Percentiles rank a stretch among this genome's conserved stretches.
Conservation (phyloP, 2,113 vertebrate genomes). For the Ailuropoda melanoleuca region DNA sequence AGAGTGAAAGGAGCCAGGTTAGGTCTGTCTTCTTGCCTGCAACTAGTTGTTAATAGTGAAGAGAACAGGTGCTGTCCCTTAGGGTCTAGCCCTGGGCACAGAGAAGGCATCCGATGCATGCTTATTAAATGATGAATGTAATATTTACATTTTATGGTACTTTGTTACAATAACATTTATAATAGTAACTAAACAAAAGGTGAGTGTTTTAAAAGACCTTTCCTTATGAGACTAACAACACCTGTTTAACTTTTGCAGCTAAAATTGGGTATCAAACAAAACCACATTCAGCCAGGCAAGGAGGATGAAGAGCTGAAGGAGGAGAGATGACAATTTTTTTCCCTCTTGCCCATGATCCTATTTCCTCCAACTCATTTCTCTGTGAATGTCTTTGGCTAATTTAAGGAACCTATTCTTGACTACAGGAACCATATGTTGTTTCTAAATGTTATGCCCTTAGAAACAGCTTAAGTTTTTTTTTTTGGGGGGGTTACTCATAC, state of each 20-base stretch:
- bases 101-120: background rate
- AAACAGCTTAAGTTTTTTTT: conserved; percentile 58
- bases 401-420: conserved; percentile 67
- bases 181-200: conserved; percentile 29
- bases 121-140: background rate
- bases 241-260: conserved; percentile 40
- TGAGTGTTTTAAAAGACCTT: background rate
- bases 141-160: background rate
- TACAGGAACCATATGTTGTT: conserved; percentile 73
- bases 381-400: conserved; percentile 66
- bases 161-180: conserved; percentile 2
- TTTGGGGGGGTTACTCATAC: conserved; percentile 34
- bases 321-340: conserved; percentile 16
- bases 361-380: conserved; percentile 55
- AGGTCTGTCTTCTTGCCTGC: background rate
- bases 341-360: conserved; percentile 11
- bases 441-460: conserved; percentile 73
- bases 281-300: conserved; percentile 11
- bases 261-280: conserved; percentile 43
- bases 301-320: conserved; percentile 8
- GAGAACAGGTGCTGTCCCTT: background rate
- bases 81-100: background rate
- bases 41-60: background rate
- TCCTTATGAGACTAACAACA: background rate
- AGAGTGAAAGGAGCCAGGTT: background rate